Conservation (phyloP, 2,113 vertebrate genomes). For the Chitala chitala region DNA sequence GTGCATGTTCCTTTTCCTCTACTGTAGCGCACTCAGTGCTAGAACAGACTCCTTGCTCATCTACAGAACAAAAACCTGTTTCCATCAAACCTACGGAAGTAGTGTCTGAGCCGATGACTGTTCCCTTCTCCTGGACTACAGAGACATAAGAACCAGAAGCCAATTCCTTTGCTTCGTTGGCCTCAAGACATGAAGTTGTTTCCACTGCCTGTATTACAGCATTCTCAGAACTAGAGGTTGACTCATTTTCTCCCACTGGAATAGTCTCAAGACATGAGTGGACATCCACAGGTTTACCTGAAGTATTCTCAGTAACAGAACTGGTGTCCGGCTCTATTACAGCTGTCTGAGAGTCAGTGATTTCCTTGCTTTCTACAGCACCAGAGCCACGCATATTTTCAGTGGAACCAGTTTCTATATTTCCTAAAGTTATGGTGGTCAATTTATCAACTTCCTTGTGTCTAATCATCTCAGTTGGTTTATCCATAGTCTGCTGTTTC, state of each 20-base stretch:
- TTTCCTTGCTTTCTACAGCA: not conserved
- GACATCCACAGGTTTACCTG: constrained; percentile 5
- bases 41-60: not conserved
- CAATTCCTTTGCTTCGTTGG: not conserved
- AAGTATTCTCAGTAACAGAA: not conserved
- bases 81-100: not conserved
- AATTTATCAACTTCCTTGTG: constrained; percentile 8
- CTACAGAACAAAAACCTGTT: not conserved
- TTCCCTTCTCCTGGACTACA: not conserved
- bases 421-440: not conserved
- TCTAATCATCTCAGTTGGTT: constrained; percentile 15
- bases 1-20: not conserved
- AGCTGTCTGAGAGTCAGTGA: not conserved
- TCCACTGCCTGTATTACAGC: not conserved
- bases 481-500: not conserved
- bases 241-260: constrained; percentile 51
- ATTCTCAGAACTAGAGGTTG: not conserved
- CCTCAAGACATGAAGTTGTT: not conserved
- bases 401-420: not conserved
- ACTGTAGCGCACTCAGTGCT: not conserved
- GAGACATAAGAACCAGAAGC: not conserved
- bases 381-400: not conserved
- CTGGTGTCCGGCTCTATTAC: constrained; percentile 9
- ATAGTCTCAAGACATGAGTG: not conserved
- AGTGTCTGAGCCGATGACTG: not conserved